Base-by-base conservation (phyloP, 2,797 vertebrate species). In the Sebastes wilsoni region DNA sequence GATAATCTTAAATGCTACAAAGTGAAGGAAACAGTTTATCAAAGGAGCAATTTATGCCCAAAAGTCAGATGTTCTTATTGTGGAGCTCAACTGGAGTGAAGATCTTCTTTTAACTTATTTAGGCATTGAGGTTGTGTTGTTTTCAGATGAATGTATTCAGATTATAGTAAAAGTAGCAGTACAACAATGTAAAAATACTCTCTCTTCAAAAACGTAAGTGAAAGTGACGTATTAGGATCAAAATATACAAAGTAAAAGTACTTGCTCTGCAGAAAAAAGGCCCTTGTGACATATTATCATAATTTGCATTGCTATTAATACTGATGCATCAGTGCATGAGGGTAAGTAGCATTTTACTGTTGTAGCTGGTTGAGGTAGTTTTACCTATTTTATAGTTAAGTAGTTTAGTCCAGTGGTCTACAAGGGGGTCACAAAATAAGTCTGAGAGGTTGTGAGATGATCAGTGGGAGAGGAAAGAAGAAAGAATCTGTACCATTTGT, bases 11-110 rank as follows among this genome's bases (percentile, higher is more conserved):
- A 72, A 3, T 67, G n/a, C 38, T 52, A 13, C 38, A 72, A 49
- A 25, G 64, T 69, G 32, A 77, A 67, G 20, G 14, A 77, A 62
- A 42, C 18, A 18, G 7, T 49, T 75, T 67, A 74, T 80, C 62
- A 88, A 86, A 66, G 22, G 59, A 61, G 20, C 23, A 72, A 75
- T 46, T 58, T 75, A 72, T 81, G 64, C 7, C 27, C 72, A 68
- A 78, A 32, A 71, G 67, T 88, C 81, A 85, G 67, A 87, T 84
- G 75, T 77, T 87, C 28, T 61, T 79, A 14, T 79, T 74, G 23
- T 58, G 32, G 36, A 25, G 59, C 20, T 69, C 0, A 64, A 69
- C 52, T 42, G 1, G 1, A 61, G 6, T 23, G 6, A 59, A 56
- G 25, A 16, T 72, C 8, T 20, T 59, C 20, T 49, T 81, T 28